Evolutionary conservation across 2,797 vertebrate genomes (phyloP).

Genomic region (Oryzias dopingdopingensis): DNA sequence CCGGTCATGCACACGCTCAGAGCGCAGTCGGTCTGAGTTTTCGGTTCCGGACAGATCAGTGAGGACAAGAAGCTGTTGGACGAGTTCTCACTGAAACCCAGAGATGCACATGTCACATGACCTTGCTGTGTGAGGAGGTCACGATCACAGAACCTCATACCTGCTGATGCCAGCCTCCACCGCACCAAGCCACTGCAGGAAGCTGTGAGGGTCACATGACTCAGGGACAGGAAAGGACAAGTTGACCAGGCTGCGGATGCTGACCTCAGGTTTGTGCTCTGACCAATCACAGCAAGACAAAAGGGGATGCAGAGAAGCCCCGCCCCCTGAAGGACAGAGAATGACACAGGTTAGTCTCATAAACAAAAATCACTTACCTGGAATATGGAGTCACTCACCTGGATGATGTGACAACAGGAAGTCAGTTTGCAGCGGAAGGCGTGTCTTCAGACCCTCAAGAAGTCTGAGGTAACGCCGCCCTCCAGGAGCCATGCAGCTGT

Average conservation of each 20-base stretch:
- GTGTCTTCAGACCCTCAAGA: slow-evolving; percentile 82
- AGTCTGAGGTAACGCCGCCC: slow-evolving; percentile 81
- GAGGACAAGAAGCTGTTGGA: slow-evolving; percentile 84
- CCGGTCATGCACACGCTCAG: slow-evolving; percentile 82
- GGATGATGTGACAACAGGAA: slow-evolving; percentile 83
- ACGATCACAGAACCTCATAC: slow-evolving; percentile 49
- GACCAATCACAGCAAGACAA: slow-evolving; percentile 80
- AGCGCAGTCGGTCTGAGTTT: slow-evolving; percentile 55
- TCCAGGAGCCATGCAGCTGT: slow-evolving; percentile 75
- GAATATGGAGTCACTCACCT: slow-evolving; percentile 70
- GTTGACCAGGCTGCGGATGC: slow-evolving; percentile 56
- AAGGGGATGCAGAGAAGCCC: slow-evolving; percentile 73
- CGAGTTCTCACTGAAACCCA: slow-evolving; percentile 76
- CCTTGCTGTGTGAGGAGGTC: no score
- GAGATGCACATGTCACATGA: not conserved
- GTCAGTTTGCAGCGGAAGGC: slow-evolving; percentile 82
- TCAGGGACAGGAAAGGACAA: slow-evolving; percentile 76
- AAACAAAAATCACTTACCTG: not conserved
- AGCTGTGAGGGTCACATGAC: slow-evolving; percentile 75
- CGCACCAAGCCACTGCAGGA: slow-evolving; percentile 91
- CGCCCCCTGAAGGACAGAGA: slow-evolving; percentile 49
- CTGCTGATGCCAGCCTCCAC: slow-evolving; percentile 72
- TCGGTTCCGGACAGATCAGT: slow-evolving; percentile 82
- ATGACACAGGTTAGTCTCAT: not conserved
- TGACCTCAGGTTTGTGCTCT: slow-evolving; percentile 75